Conservation (phyloP, 2,888 invertebrate genomes). For the Callyntrura guangdongensis region DNA sequence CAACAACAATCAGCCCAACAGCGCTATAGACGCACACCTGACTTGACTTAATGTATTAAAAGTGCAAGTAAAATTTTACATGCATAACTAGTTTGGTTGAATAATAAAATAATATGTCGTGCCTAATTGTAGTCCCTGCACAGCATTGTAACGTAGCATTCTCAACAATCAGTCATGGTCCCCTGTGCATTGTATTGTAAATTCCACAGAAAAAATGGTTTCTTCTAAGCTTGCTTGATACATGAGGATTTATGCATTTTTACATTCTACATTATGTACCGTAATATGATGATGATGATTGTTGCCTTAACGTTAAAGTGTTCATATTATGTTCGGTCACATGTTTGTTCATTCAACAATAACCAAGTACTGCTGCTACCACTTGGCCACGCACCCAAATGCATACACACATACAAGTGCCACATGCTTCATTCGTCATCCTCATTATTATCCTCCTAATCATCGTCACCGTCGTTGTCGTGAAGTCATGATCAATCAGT, state of each 20-base stretch:
- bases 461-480: constrained; percentile 23
- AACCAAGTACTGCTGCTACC: constrained; percentile 21
- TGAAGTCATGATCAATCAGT: constrained; percentile 71
- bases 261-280: not conserved
- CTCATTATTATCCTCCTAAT: constrained; percentile 21
- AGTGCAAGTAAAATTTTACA: constrained; percentile 54
- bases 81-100: constrained; percentile 37
- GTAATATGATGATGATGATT: not conserved
- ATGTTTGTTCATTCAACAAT: constrained; percentile 54
- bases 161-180: constrained; percentile 50
- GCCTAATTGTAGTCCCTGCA: constrained; percentile 21
- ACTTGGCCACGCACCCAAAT: constrained; percentile 6
- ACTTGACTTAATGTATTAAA: constrained; percentile 43
- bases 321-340: constrained; percentile 37
- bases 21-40: not conserved
- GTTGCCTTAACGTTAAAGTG: constrained; percentile 28
- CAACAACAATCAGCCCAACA: not conserved
- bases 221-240: constrained; percentile 8
- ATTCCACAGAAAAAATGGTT: constrained; percentile 46
- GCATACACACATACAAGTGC: not conserved
- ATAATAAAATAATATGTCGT: constrained; percentile 19
- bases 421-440: constrained; percentile 40
- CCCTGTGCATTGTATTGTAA: constrained; percentile 47
- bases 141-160: constrained; percentile 13
- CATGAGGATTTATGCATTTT: not conserved